Evolutionary conservation across 2,113 vertebrate genomes (phyloP).

Genomic region (Acrocephalus kingi): DNA sequence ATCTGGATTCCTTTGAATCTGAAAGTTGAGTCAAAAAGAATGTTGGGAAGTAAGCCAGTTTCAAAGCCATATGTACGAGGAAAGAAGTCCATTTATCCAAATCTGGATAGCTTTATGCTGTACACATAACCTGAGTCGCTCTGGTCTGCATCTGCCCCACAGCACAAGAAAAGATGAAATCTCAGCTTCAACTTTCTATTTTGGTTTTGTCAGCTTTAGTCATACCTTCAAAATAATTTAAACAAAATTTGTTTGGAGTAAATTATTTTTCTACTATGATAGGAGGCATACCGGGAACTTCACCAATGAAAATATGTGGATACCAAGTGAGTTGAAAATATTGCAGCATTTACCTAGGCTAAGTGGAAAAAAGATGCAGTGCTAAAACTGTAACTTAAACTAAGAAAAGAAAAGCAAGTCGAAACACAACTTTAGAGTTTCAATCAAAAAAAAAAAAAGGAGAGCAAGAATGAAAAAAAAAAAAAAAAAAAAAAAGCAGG

Average conservation of each 20-base stretch:
- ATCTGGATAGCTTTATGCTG: conserved; percentile 5
- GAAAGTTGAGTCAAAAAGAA: conserved; percentile 35
- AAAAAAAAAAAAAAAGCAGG: not conserved
- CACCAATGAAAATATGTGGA: not conserved
- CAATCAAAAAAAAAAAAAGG: not conserved
- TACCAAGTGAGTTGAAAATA: not conserved
- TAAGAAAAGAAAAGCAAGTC: not conserved
- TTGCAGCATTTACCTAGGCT: not conserved
- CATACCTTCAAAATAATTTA: conserved; percentile 12
- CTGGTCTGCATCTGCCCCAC: not conserved
- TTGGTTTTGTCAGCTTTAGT: not conserved
- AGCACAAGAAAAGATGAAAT: not conserved
- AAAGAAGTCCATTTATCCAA: conserved; percentile 30
- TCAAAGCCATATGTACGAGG: not conserved
- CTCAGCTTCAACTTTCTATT: not conserved
- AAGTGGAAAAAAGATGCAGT: not conserved
- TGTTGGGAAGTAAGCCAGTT: conserved; percentile 30
- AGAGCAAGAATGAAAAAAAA: not conserved
- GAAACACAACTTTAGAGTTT: not conserved
- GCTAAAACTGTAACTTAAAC: not conserved
- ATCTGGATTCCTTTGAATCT: conserved; percentile 36
- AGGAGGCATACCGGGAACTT: not conserved
- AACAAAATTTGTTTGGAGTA: not conserved
- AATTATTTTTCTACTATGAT: conserved; percentile 2
- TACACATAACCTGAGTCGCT: not conserved